phyloP scores from a whole-genome alignment of 2,113 vertebrate species.

The Corapipo altera region DNA sequence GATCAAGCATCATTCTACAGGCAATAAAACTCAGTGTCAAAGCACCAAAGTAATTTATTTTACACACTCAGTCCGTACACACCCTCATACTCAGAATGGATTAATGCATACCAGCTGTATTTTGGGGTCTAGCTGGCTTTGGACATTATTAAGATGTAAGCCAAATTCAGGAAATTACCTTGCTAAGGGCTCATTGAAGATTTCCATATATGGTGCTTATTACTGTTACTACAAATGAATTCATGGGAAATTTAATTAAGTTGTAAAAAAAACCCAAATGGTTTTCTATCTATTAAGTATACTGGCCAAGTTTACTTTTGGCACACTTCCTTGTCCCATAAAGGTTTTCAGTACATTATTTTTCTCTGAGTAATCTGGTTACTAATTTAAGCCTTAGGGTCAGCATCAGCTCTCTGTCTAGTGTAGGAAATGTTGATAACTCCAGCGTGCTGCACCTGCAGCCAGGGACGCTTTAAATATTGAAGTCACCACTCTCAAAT shows the following conservation, averaged over 20 bases:
- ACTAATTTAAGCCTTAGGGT: conserved; percentile 34
- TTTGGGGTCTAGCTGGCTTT: conserved; percentile 31
- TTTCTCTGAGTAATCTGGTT: conserved; percentile 47
- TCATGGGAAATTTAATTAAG: conserved; percentile 61
- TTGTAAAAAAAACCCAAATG: conserved; percentile 42
- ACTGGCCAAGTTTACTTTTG: conserved; percentile 46
- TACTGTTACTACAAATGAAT: conserved; percentile 56
- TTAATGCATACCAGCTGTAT: conserved; percentile 52
- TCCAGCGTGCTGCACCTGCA: neutral
- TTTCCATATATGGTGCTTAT: conserved; percentile 41
- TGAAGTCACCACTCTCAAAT: neutral
- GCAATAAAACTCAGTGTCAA: neutral
- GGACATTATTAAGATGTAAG: conserved; percentile 3
- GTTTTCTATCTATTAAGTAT: conserved; percentile 27
- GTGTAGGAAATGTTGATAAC: neutral
- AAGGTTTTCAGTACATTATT: conserved; percentile 38
- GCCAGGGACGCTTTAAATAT: neutral
- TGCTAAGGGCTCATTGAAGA: conserved; percentile 21
- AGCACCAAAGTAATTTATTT: neutral
- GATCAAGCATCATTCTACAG: neutral
- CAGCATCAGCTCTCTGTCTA: neutral
- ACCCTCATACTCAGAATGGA: neutral
- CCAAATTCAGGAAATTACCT: conserved; percentile 55
- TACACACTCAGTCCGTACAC: neutral
- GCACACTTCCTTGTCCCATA: neutral